Base-by-base conservation (phyloP, 2,888 invertebrate genomes). In the Latrodectus hesperus region DNA sequence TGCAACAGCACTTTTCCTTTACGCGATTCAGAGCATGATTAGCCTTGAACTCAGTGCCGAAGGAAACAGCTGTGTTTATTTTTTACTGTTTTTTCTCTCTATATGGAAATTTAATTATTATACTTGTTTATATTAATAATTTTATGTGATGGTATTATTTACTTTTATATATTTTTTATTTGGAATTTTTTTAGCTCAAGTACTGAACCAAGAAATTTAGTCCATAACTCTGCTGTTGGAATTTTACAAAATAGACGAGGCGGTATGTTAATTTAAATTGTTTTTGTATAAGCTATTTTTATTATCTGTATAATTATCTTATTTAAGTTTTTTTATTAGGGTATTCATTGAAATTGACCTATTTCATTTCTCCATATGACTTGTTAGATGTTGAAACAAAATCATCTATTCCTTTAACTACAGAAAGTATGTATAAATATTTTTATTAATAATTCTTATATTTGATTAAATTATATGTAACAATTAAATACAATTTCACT, bases 311-410 rank as follows among this genome's bases (percentile, higher is more conserved):
- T n/a, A 53, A 51, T 53, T 38, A 14, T 52, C 16, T 51, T 71
- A 65, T 55, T 38, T 49, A 64, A 73, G 17, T n/a, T 16, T 38
- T 78, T 38, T 26, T 55, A n/a, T 53, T 92, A 96, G 96, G 97
- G 86, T 97, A 98, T 92, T 96, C 98, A 0, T 96, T 98, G 96
- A 96, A 96, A 91, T 93, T 99, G 52, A 98, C 97, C 0, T 99
- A 98, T 92, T 98, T 98, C 92, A 96, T 98, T 8, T 96, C 97
- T 0, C 98, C 98, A 0, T 98, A 98, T 91, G 98, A 98, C 92
- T 93, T 98, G 75, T 93, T 98, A 90, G 96, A 96, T 92, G 94
- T 95, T 90, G 95, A 96, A 88, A 94, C 94, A 83, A 95, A 95
- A 90, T 94, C 95, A 9, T 94, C 96, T 68, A 95, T 95, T 91